Conservation (phyloP, 2,888 invertebrate species). For the Macrophya alboannulata region DNA sequence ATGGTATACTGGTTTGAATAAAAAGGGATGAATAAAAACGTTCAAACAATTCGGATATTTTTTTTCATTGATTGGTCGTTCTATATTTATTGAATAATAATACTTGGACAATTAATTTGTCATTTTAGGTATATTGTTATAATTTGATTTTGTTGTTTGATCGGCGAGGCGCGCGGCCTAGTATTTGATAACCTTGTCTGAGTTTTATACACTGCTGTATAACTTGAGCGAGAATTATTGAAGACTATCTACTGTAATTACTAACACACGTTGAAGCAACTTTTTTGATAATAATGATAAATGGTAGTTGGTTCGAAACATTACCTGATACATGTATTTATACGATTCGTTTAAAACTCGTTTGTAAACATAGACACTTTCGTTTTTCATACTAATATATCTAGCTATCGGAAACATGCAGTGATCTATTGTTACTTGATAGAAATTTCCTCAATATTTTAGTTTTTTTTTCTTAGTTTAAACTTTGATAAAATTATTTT, state of each 20-base stretch:
- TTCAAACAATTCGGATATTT: not conserved
- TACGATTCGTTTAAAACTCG: slow-evolving; percentile 70
- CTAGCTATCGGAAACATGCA: slow-evolving; percentile 70
- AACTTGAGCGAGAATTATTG: not conserved
- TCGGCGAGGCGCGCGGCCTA: not conserved
- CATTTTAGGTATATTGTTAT: not conserved
- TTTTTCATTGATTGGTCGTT: slow-evolving; percentile 16
- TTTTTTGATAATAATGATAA: not conserved
- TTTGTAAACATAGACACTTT: slow-evolving; percentile 76
- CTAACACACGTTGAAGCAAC: not conserved
- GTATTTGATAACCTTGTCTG: not conserved
- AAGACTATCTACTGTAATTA: not conserved
- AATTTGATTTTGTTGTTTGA: not conserved
- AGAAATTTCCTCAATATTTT: slow-evolving; percentile 62
- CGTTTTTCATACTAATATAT: slow-evolving; percentile 65
- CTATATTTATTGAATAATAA: not conserved
- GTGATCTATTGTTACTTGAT: slow-evolving; percentile 72
- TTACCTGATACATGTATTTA: slow-evolving; percentile 69
- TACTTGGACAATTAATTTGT: not conserved
- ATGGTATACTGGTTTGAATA: not conserved
- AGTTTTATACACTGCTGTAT: not conserved
- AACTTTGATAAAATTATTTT: not conserved
- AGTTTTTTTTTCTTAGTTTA: not conserved
- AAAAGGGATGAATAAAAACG: slow-evolving; percentile 8
- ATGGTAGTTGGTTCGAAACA: slow-evolving; percentile 57